These are phyloP conservation scores for Saccopteryx leptura DNA, from an alignment of 2,113 vertebrate genomes.

Conservation along the genomic window DNA sequence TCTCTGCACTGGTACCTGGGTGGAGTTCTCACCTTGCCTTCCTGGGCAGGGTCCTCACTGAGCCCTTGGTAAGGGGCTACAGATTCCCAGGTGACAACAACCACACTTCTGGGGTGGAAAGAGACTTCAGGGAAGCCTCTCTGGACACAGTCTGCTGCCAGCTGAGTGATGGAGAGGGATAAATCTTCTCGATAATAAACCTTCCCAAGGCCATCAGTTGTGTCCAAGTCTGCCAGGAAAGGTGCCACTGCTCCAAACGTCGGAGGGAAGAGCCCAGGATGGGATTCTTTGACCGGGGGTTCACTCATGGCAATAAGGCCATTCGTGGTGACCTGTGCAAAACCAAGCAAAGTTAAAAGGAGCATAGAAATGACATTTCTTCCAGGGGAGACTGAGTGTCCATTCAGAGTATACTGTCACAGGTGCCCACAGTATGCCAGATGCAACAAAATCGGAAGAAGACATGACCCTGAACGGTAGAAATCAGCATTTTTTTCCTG, in stretches of 20 bases:
- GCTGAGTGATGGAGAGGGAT: conserved; percentile 85
- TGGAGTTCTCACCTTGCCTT: conserved; percentile 88
- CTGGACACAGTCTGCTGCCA: conserved; percentile 89
- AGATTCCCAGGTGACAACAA: conserved; percentile 93
- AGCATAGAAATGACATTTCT: background rate
- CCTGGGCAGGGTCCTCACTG: conserved; percentile 77
- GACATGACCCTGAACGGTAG: background rate
- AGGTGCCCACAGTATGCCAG: background rate
- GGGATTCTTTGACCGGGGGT: conserved; percentile 88
- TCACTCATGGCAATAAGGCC: conserved; percentile 92
- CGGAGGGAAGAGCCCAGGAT: conserved; percentile 92
- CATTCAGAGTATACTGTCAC: rapidly evolving
- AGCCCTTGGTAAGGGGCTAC: conserved; percentile 87
- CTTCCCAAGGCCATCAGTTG: conserved; percentile 90
- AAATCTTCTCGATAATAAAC: conserved; percentile 94
- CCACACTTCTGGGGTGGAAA: conserved; percentile 89
- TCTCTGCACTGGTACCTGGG: too few species aligned
- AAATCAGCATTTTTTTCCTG: background rate
- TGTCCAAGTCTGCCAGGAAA: conserved; percentile 95
- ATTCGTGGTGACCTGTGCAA: conserved; percentile 93
- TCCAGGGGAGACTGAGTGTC: background rate
- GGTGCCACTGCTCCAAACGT: conserved; percentile 92
- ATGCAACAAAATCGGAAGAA: background rate
- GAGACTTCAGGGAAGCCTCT: conserved; percentile 90
- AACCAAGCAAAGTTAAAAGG: background rate